phyloP scores from a whole-genome alignment of 2,113 vertebrate genomes.

The Paradoxurus hermaphroditus region DNA sequence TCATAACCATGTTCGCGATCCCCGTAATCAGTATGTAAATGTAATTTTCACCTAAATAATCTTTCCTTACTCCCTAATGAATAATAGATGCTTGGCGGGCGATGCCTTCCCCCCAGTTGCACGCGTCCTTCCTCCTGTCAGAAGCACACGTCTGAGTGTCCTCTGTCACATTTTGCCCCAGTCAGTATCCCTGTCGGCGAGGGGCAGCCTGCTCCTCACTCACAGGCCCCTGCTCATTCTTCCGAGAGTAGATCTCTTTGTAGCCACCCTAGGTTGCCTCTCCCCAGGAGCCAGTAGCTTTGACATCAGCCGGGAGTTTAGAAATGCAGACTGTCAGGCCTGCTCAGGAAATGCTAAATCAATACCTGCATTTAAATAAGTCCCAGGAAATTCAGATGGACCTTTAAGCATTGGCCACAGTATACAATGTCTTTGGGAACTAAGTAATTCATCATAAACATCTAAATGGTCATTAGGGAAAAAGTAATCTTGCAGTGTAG shows the following conservation, averaged over 20 bases:
- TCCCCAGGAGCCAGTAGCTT: neutral
- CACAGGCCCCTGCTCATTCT: neutral
- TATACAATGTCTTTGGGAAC: neutral
- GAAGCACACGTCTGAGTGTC: neutral
- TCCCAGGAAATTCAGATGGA: neutral
- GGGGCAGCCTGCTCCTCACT: neutral
- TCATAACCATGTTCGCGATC: neutral
- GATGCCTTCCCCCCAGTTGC: neutral
- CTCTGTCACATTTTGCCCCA: neutral
- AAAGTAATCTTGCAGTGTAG: neutral
- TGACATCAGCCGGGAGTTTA: neutral
- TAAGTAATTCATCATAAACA: conserved; percentile 2
- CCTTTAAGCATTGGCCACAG: neutral
- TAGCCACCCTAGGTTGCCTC: neutral
- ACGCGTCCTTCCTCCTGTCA: neutral
- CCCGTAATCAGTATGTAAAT: neutral
- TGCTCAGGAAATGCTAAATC: neutral
- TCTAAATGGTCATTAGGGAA: neutral
- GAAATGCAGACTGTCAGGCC: neutral
- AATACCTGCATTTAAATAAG: neutral
- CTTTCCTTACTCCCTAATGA: neutral
- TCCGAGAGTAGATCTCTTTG: neutral
- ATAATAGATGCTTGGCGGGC: neutral
- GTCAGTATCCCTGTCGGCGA: neutral
- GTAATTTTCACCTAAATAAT: neutral